Evolutionary conservation across 1,140 invertebrate species (phyloP).

Genomic region (Ceratina japonica): DNA sequence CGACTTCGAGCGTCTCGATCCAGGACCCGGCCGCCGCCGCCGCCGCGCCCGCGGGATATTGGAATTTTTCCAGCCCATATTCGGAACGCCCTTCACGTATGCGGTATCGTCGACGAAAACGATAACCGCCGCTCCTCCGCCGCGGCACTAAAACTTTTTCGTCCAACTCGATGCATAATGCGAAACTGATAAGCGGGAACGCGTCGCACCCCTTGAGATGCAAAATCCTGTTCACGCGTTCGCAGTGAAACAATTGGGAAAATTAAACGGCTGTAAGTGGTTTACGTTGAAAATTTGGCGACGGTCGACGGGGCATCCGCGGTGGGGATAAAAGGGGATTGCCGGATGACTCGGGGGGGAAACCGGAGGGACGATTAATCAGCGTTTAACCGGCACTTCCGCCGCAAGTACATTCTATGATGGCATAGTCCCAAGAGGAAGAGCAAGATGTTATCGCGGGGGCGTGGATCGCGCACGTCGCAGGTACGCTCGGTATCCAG

Average conservation of each 20-base stretch:
- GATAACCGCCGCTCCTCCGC: neutral
- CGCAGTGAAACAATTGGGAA: too few relatives aligned
- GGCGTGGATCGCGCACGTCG: constrained; percentile 31
- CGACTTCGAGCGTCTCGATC: constrained; percentile 42
- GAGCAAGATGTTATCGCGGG: constrained; percentile 40
- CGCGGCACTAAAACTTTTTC: too few relatives aligned
- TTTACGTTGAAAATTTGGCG: too few relatives aligned
- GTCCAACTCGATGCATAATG: too few relatives aligned
- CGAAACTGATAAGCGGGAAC: too few relatives aligned
- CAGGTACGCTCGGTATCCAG: constrained; percentile 26
- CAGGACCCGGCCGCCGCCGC: constrained; percentile 7
- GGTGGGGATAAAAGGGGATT: neutral
- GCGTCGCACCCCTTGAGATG: too few relatives aligned
- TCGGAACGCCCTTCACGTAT: too few relatives aligned
- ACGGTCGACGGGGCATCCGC: neutral
- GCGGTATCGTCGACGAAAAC: neutral
- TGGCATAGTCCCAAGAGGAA: constrained; percentile 1
- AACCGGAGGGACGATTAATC: constrained; percentile 21
- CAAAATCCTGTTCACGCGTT: too few relatives aligned
- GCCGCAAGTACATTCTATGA: neutral
- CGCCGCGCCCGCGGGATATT: too few relatives aligned
- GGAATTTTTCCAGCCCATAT: too few relatives aligned
- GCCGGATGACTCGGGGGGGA: neutral
- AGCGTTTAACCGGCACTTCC: constrained; percentile 21
- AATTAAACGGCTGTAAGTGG: too few relatives aligned